A percentile compares a stretch with the other conserved stretches of the same genome.
These are phyloP conservation scores for Carpatolechia fugitivella DNA, from an alignment of 2,888 invertebrate genomes.

Conservation along the genomic window DNA sequence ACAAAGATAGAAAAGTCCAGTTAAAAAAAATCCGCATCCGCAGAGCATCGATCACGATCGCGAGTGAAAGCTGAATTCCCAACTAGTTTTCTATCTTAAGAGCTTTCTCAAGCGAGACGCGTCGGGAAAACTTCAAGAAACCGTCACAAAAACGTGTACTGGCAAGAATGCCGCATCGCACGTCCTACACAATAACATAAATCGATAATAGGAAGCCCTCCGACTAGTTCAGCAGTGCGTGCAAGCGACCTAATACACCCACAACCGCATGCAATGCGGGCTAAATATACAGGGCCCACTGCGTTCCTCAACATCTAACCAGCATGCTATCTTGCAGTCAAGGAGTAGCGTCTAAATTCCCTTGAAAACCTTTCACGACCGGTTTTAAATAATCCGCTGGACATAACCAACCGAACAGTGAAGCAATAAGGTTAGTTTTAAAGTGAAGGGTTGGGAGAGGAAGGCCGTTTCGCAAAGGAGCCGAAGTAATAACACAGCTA, in stretches of 20 bases:
- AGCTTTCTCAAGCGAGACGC: conserved; percentile 63
- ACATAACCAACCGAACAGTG: conserved; percentile 44
- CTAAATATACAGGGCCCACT: conserved; percentile 72
- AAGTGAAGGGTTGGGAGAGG: conserved; percentile 35
- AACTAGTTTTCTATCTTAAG: conserved; percentile 48
- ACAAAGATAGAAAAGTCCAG: conserved; percentile 6
- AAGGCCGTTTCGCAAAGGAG: conserved; percentile 62
- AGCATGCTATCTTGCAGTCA: conserved; percentile 58
- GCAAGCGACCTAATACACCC: conserved; percentile 77
- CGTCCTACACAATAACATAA: conserved; percentile 67
- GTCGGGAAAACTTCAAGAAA: conserved; percentile 54
- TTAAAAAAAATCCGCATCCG: conserved; percentile 4
- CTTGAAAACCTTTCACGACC: conserved; percentile 67
- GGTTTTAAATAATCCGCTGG: conserved; percentile 43
- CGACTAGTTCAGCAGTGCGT: conserved; percentile 79
- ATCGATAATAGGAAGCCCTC: conserved; percentile 78
- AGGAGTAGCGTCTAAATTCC: conserved; percentile 71
- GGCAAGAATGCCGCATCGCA: conserved; percentile 42
- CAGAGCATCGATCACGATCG: conserved; percentile 33
- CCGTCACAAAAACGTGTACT: conserved; percentile 43
- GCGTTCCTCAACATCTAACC: conserved; percentile 52
- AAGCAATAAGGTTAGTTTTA: conserved; percentile 41
- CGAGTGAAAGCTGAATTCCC: conserved; percentile 60
- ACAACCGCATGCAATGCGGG: conserved; percentile 74
- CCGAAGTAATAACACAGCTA: conserved; percentile 74